These are phyloP conservation scores for Dipodomys ordii DNA, from an alignment of 2,113 vertebrate species.

Conservation along the genomic window DNA sequence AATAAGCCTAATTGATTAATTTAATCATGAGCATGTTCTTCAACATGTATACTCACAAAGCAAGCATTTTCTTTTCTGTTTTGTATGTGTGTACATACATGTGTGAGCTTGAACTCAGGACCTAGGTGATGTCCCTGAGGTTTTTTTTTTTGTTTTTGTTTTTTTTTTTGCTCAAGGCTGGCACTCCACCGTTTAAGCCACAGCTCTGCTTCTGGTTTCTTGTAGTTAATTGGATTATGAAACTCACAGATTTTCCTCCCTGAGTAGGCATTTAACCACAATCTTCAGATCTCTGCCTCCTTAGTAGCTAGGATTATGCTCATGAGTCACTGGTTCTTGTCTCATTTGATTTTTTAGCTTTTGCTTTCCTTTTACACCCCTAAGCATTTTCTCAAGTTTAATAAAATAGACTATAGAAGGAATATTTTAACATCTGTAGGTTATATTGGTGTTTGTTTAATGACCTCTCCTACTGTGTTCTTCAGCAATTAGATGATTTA, in stretches of 20 bases:
- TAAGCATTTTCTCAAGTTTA: constrained; percentile 18
- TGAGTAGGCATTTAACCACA: no score
- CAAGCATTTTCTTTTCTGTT: neutral
- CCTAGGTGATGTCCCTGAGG: no score
- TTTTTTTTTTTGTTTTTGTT: no score
- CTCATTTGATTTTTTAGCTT: constrained; percentile 1
- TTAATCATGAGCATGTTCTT: constrained; percentile 42
- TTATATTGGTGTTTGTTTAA: constrained; percentile 29
- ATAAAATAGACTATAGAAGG: neutral
- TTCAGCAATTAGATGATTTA: neutral
- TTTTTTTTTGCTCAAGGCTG: no score
- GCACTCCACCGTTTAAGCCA: no score
- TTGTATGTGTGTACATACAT: no score
- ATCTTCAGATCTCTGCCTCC: no score
- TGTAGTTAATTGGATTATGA: no score
- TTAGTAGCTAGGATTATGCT: no score
- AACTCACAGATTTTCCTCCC: no score
- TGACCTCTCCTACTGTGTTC: neutral
- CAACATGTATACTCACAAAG: neutral
- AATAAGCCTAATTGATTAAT: constrained; percentile 15
- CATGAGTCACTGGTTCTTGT: neutral
- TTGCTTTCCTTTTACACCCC: constrained; percentile 25
- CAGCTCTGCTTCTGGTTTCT: no score
- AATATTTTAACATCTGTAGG: constrained; percentile 30
- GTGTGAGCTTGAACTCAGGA: no score